Base-by-base conservation (phyloP, 2,797 vertebrate species). In the Phalanger gymnotis region DNA sequence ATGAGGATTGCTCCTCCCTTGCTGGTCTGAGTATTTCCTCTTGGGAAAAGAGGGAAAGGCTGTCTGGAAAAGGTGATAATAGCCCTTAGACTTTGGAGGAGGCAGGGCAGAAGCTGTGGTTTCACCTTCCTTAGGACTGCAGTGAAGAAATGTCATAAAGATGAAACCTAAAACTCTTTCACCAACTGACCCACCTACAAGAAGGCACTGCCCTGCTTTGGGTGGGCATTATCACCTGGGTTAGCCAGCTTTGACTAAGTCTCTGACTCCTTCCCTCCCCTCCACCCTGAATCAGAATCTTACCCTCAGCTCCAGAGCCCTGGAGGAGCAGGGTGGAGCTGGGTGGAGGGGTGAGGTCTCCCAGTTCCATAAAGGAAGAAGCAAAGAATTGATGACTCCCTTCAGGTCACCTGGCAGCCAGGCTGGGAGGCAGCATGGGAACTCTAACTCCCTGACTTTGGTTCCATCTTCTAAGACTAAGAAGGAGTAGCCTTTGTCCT, bases 1-100 rank as follows among this genome's bases (percentile, higher is more conserved):
- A 7, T 73, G 16, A 40, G n/a, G 16, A 19, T n/a, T 73, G 5
- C 66, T 47, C 40, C 40, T 40, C n/a, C 7, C 19, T 81, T 47
- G 89, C 95, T 95, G 93, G 92, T 87, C 61, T 94, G 89, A 89
- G 93, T 91, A 94, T 92, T 93, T 95, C 96, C 94, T 92, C 96
- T 96, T 95, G 89, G 93, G 55, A 40, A 40, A 55, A 14, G 66
- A 30, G 73, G 96, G 94, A 89, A 40, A 95, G 92, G 54, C 53
- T 52, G 40, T 56, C n/a, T 1, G 31, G 11, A 56, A 90, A 92
- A 31, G 93, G 95, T 94, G 94, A 95, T 90, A 22, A 47, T 90
- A n/a, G 94, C 89, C 81, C 73, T 53, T 31, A 40, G 51, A 92
- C 73, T 87, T 10, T 54, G 90, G 92, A 28, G 54, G 56, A 66